Evolutionary conservation across 2,797 vertebrate species (phyloP).

Genomic region (Anniella stebbinsi): DNA sequence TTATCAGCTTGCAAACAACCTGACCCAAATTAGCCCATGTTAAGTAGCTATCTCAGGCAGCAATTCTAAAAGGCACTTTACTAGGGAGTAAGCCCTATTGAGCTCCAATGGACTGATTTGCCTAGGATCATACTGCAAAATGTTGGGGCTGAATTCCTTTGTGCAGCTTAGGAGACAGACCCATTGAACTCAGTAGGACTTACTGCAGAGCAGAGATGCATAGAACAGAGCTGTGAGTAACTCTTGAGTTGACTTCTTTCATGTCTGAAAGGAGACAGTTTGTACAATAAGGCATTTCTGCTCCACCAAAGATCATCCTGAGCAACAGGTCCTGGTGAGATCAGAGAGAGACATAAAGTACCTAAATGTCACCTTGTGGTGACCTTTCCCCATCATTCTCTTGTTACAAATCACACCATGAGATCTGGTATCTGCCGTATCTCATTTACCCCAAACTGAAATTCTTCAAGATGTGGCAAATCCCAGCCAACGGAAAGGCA

Average conservation of each 20-base stretch:
- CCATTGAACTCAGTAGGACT: too few relatives aligned
- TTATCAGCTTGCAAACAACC: not conserved
- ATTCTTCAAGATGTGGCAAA: not conserved
- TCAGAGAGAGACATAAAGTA: too few relatives aligned
- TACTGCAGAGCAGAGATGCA: too few relatives aligned
- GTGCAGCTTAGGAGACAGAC: too few relatives aligned
- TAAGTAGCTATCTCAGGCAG: not conserved
- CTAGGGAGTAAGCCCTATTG: not conserved
- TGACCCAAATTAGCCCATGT: too few relatives aligned
- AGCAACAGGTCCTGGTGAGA: too few relatives aligned
- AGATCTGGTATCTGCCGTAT: not conserved
- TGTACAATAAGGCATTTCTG: too few relatives aligned
- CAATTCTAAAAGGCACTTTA: not conserved
- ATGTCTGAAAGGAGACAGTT: not conserved
- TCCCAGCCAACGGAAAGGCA: not conserved
- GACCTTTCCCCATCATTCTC: too few relatives aligned
- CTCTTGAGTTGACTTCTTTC: not conserved
- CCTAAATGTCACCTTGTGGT: too few relatives aligned
- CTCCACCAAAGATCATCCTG: not conserved
- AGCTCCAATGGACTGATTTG: not conserved
- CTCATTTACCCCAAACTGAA: not conserved
- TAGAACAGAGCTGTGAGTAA: too few relatives aligned
- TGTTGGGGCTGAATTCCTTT: too few relatives aligned
- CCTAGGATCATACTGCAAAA: too few relatives aligned
- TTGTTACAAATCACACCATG: not conserved